These are phyloP conservation scores for Priocnemis perturbator DNA, from an alignment of 2,888 invertebrate genomes.

Conservation along the genomic window DNA sequence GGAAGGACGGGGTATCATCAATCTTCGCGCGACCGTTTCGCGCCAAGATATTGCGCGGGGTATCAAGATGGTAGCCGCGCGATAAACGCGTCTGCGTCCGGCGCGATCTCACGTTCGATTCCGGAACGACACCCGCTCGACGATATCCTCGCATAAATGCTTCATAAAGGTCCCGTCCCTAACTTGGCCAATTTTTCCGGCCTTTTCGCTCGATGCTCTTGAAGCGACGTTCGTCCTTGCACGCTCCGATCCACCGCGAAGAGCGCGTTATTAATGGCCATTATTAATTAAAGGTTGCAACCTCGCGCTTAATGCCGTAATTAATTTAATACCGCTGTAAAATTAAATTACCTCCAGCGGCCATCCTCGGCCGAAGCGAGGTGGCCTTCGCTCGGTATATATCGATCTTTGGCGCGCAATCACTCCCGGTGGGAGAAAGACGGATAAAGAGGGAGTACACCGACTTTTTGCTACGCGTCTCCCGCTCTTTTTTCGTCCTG, in stretches of 20 bases:
- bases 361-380: not conserved
- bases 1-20: constrained; percentile 12
- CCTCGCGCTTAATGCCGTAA: constrained; percentile 8
- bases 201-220: constrained; percentile 9
- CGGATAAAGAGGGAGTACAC: no score
- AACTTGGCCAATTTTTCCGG: constrained; percentile 32
- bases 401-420: not conserved
- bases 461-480: no score
- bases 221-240: no score
- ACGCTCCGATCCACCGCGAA: no score
- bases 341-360: constrained; percentile 3
- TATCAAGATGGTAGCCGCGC: constrained; percentile 27
- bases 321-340: constrained; percentile 8
- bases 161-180: constrained; percentile 2
- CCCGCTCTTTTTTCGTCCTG: constrained; percentile 4
- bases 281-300: constrained; percentile 11
- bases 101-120: constrained; percentile 10
- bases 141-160: constrained; percentile 3
- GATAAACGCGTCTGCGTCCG: constrained; percentile 7
- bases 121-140: constrained; percentile 3
- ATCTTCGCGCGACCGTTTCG: constrained; percentile 22
- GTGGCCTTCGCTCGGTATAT: constrained; percentile 6
- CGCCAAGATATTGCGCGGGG: not conserved
- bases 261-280: constrained; percentile 8
- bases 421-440: not conserved